Conservation (phyloP, 2,888 invertebrate species). For the Drosophila gaucha region DNA sequence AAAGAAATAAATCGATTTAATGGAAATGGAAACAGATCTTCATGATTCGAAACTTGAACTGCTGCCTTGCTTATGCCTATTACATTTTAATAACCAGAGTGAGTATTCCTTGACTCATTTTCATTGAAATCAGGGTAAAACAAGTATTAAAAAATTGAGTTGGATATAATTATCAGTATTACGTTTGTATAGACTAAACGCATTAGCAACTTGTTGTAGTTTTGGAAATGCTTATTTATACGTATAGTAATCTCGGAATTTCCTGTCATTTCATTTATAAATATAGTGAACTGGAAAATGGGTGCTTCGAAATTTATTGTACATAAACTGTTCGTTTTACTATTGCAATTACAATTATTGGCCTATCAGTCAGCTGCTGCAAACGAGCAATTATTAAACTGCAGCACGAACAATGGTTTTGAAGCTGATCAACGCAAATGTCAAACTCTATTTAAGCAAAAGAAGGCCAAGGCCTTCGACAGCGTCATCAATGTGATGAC, state of each 20-base stretch:
- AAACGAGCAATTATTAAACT: not conserved
- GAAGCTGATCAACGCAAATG: not conserved
- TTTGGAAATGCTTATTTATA: too few relatives aligned
- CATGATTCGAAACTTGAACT: too few relatives aligned
- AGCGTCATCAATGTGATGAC: not conserved
- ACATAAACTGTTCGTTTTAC: constrained; percentile 13
- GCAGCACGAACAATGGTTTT: not conserved
- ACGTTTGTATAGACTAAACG: too few relatives aligned
- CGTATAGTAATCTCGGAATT: constrained; percentile 5
- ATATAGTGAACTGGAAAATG: constrained; percentile 30
- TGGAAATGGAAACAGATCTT: too few relatives aligned
- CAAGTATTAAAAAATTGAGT: too few relatives aligned
- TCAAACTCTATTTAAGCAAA: not conserved
- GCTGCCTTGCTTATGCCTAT: too few relatives aligned
- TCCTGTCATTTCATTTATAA: constrained; percentile 3
- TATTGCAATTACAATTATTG: not conserved
- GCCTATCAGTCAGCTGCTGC: not conserved
- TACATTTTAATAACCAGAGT: too few relatives aligned
- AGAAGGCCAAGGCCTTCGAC: not conserved
- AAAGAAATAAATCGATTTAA: too few relatives aligned
- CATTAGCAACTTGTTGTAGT: too few relatives aligned
- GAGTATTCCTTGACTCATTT: too few relatives aligned
- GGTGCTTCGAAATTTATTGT: constrained; percentile 53
- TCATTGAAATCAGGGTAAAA: too few relatives aligned
- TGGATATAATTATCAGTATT: too few relatives aligned